These are phyloP conservation scores for Drepana falcataria DNA, from an alignment of 2,888 invertebrate genomes.

Conservation along the genomic window DNA sequence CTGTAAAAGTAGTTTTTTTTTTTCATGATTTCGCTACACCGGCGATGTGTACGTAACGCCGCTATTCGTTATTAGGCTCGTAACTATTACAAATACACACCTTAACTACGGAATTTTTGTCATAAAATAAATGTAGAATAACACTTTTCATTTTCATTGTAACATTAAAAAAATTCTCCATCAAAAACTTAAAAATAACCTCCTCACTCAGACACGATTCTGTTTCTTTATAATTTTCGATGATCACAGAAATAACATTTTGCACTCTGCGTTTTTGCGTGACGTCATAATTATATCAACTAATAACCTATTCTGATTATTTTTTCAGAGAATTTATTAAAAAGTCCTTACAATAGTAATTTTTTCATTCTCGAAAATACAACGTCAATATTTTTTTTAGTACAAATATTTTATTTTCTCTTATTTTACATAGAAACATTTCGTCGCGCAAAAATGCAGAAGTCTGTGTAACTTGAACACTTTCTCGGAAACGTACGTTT, in stretches of 20 bases:
- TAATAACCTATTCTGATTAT: slow-evolving; percentile 34
- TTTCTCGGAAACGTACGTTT: slow-evolving; percentile 76
- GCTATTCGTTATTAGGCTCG: slow-evolving; percentile 54
- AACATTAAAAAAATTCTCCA: slow-evolving; percentile 65
- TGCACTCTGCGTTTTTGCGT: slow-evolving; percentile 35
- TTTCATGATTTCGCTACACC: slow-evolving; percentile 18
- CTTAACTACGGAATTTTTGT: slow-evolving; percentile 72
- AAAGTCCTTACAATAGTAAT: slow-evolving; percentile 40
- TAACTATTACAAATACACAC: slow-evolving; percentile 63
- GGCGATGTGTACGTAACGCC: slow-evolving; percentile 26
- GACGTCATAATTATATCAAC: slow-evolving; percentile 20
- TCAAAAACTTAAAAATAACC: slow-evolving; percentile 68
- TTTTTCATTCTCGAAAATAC: slow-evolving; percentile 59
- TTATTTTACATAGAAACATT: slow-evolving; percentile 24
- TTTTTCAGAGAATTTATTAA: slow-evolving; percentile 36
- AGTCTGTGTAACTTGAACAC: slow-evolving; percentile 58
- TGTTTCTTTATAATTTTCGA: slow-evolving; percentile 57
- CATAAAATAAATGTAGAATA: slow-evolving; percentile 73
- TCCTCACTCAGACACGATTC: slow-evolving; percentile 63
- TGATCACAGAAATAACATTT: slow-evolving; percentile 65
- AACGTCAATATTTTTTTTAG: slow-evolving; percentile 34
- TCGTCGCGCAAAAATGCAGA: slow-evolving; percentile 39
- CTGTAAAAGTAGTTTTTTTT: slow-evolving; percentile 15
- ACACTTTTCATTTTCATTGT: slow-evolving; percentile 43
- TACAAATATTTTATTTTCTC: slow-evolving; percentile 32